Conservation (phyloP, 2,888 invertebrate genomes). For the Dichetophora obliterata region DNA sequence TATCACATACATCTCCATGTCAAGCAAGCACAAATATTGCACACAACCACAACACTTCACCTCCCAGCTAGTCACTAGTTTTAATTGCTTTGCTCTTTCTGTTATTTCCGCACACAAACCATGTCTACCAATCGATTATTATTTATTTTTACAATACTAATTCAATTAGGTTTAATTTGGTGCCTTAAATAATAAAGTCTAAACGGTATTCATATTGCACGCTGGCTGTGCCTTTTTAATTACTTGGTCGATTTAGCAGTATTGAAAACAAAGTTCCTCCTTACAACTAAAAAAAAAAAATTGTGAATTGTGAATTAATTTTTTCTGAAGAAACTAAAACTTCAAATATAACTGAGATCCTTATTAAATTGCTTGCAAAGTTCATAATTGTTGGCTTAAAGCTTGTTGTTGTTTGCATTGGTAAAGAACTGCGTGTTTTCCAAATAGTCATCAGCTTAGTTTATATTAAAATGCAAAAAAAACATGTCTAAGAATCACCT, state of each 20-base stretch:
- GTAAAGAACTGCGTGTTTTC: background rate
- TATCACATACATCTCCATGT: no score
- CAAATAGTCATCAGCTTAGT: background rate
- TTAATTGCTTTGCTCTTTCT: background rate
- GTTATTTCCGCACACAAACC: background rate
- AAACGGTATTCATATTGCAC: background rate
- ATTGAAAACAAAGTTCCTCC: no score
- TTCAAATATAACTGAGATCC: background rate
- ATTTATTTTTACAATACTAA: constrained; percentile 10
- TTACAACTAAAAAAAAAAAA: no score
- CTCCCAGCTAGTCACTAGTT: background rate
- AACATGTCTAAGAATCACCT: background rate
- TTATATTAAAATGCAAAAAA: background rate
- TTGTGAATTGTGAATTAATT: no score
- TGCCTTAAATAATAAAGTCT: background rate
- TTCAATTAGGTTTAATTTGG: constrained; percentile 25
- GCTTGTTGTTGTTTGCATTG: background rate
- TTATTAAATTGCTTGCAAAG: background rate
- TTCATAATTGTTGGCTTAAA: background rate
- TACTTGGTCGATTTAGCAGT: background rate
- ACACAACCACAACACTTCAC: background rate
- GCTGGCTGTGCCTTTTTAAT: background rate
- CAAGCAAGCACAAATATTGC: no score
- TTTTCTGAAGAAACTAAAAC: background rate
- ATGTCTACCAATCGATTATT: constrained; percentile 21